These are phyloP conservation scores for Verasper variegatus DNA, from an alignment of 2,113 vertebrate genomes.

Conservation along the genomic window DNA sequence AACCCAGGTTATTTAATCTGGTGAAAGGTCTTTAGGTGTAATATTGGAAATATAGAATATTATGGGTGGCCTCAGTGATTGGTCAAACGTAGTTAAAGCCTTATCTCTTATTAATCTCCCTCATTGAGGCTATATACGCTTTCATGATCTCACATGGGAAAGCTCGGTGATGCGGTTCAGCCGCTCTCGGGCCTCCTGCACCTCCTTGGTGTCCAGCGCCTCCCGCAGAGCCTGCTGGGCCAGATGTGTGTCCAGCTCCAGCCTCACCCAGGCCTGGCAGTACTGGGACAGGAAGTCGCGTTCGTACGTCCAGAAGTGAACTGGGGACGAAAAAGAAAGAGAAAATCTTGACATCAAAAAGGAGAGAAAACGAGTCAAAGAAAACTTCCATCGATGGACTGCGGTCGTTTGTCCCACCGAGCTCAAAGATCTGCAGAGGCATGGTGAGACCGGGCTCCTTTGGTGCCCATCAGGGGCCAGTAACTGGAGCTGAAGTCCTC, in stretches of 20 bases:
- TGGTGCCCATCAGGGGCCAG: constrained; percentile 75
- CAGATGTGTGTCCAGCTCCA: constrained; percentile 83
- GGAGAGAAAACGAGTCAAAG: too few species aligned
- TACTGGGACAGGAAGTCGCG: constrained; percentile 79
- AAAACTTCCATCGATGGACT: too few species aligned
- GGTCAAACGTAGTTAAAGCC: too few species aligned
- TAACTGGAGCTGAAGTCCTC: constrained; percentile 84
- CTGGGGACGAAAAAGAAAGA: constrained; percentile 43
- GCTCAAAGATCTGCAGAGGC: constrained; percentile 85
- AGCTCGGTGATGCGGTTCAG: constrained; percentile 75
- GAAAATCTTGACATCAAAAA: too few species aligned
- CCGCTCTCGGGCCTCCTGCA: constrained; percentile 76
- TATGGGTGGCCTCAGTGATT: too few species aligned
- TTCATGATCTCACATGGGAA: constrained; percentile 67
- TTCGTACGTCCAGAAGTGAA: constrained; percentile 83
- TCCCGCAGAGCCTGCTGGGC: constrained; percentile 83
- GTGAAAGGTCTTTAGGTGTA: too few species aligned
- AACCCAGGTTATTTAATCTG: neutral
- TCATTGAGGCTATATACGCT: too few species aligned
- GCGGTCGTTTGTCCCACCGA: constrained; percentile 64
- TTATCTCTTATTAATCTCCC: too few species aligned
- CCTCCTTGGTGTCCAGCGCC: constrained; percentile 79
- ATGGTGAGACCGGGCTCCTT: constrained; percentile 77
- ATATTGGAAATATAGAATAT: too few species aligned
- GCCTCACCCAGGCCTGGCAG: constrained; percentile 81